Percentiles rank a stretch among this genome's conserved stretches.
Evolutionary conservation across 2,113 vertebrate species (phyloP).

Genomic region (Laterallus jamaicensis): DNA sequence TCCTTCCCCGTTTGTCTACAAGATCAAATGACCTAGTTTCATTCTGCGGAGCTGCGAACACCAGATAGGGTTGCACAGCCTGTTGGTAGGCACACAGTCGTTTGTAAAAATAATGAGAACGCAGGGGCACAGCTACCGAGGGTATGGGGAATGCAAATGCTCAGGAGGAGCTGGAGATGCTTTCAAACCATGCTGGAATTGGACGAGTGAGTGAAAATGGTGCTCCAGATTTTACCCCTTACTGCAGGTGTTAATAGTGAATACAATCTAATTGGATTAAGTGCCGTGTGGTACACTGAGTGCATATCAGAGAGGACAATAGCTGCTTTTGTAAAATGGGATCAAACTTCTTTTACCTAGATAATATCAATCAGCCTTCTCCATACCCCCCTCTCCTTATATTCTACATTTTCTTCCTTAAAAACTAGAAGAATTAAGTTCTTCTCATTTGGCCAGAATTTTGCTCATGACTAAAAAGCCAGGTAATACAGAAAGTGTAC

Average conservation of each 20-base stretch:
- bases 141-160: background rate
- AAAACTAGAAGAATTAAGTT: background rate
- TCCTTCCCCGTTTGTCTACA: background rate
- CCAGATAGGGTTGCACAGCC: background rate
- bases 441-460: background rate
- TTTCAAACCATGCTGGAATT: background rate
- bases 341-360: background rate
- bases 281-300: background rate
- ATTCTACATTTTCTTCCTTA: background rate
- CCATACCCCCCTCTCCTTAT: background rate
- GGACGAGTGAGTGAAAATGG: background rate
- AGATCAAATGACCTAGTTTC: background rate
- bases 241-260: background rate
- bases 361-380: background rate
- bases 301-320: background rate
- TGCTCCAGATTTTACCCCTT: background rate
- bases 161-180: background rate
- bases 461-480: background rate
- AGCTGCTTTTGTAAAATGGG: background rate
- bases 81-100: background rate
- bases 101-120: background rate
- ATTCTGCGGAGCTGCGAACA: background rate
- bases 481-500: background rate
- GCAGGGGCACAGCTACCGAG: background rate
- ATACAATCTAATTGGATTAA: background rate